Base-by-base conservation (phyloP, 2,888 invertebrate species). In the Rhamphomyia laevipes region DNA sequence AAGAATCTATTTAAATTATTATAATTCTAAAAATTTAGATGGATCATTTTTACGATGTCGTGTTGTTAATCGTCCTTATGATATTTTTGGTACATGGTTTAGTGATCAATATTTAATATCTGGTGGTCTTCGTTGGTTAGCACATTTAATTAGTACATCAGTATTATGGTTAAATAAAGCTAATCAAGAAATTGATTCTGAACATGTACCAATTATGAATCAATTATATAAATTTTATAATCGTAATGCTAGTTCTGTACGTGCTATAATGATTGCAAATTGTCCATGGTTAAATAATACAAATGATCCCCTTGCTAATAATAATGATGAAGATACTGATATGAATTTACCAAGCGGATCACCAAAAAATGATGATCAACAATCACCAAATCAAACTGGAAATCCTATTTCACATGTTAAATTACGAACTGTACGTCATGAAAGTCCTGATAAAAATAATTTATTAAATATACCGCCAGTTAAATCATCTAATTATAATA, bases 21-120 rank as follows among this genome's bases (percentile, higher is more conserved):
- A 27, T 41, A 13, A 15, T 27, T 40, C n/a, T 37, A 33, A 35
- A 13, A 37, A 51, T 48, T 40, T 62, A 82, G 83, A 76, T 61
- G 78, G 77, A 47, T 86, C 86, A 59, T 73, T 78, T 55, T 73
- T 84, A 33, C 80, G 83, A 57, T 84, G 85, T 59, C 73, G 85
- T 45, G 84, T 88, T 9, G 77, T 80, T 44, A 89, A 88, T 70
- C 86, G 86, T 58, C 89, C 90, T 0, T 89, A 88, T 60, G 89
- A 90, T 65, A 83, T 89, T 55, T 89, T 89, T 70, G 89, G 90
- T 10, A 84, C 87, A n/a, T 90, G 89, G 89, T 88, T 84, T 63
- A 86, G 84, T 61, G 86, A 87, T 63, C 78, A 80, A 57, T 84
- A 87, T 63, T 73, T 90, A 11, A 70, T 90, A 38, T 87, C 87